Base-by-base conservation (phyloP, 37 sponge, comb jelly and placozoan genomes). In the Agelas oroides region DNA sequence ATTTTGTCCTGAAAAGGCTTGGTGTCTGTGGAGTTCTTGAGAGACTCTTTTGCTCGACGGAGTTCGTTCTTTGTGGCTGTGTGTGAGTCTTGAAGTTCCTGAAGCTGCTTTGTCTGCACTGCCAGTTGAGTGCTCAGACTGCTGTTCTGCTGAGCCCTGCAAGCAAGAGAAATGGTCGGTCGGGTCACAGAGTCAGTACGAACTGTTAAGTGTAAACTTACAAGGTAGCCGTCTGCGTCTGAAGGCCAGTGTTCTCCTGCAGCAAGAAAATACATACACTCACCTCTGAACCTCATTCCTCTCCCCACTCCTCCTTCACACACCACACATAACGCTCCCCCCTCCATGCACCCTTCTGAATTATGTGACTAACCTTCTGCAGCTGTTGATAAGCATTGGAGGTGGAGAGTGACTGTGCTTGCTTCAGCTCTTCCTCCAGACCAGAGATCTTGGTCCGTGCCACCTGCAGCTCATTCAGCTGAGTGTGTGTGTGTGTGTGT, bases 401-500 rank as follows among this genome's bases (percentile, higher is more conserved):
- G 32, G 52, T 55, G 31, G 27, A n/a, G 21, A n/a, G 53, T 0
- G 61, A 53, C 35, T 72, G 71, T 27, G 58, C 19, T 61, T 59
- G 70, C 63, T 78, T 71, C 11, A 78, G 32, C 61, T 86, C 79
- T 56, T 86, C 63, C 71, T 86, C 87, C 33, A 79, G 80, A 11
- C 79, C 80, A 34, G 59, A 33, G 5, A 79, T 24, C 30, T 53
- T 40, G 61, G 64, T 73, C 78, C 63, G 71, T 28, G 28, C 34
- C 1, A 53, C 27, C 25, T 21, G 19, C 19, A 78, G 17, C 20
- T 78, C 80, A 30, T 72, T 76, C 38, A 14, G 40, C 87, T 86
- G 46, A 12, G 46, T 46, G 46, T 46, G 46, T 46, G 46, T 46
- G 46, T 46, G 70, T 33, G 34, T 46, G 46, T 46, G 37, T 34